These are phyloP conservation scores for Pseudobourletiella spinata DNA, from an alignment of 1,140 invertebrate species.

Conservation along the genomic window DNA sequence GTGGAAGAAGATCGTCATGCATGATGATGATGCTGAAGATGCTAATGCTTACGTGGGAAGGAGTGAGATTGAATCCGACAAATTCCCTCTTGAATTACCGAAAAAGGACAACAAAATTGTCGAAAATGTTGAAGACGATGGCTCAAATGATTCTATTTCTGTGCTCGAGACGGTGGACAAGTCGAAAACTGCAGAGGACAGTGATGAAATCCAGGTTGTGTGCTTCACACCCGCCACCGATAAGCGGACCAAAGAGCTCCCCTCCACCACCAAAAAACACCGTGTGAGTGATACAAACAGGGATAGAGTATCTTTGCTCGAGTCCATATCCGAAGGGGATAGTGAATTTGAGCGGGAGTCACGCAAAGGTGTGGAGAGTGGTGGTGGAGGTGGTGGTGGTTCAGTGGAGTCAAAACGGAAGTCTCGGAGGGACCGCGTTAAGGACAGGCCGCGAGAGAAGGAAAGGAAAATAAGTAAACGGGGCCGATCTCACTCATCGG, in stretches of 20 bases:
- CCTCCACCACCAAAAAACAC: background rate
- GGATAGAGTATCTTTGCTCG: background rate
- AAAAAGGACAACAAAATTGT: background rate
- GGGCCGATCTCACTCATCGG: conserved; percentile 19
- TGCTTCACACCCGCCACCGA: background rate
- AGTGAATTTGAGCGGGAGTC: conserved; percentile 11
- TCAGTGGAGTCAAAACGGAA: background rate
- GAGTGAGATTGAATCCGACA: background rate
- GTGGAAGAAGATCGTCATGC: conserved; percentile 35
- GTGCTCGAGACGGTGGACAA: background rate
- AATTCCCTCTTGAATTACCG: too few relatives aligned
- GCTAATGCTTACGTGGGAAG: background rate
- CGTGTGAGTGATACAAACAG: background rate
- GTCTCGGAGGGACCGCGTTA: background rate
- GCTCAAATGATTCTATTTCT: background rate
- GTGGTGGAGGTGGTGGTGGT: too few relatives aligned
- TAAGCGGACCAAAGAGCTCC: background rate
- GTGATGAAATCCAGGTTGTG: background rate
- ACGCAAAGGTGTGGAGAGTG: background rate
- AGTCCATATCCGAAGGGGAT: conserved; percentile 23
- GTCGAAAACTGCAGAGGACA: background rate
- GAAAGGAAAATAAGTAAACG: background rate
- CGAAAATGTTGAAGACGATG: background rate
- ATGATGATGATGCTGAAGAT: conserved; percentile 5
- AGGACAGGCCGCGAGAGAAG: background rate